Evolutionary conservation across 23 tunicate genomes (phyloP).

Genomic region (Clavelina lepadiformis): DNA sequence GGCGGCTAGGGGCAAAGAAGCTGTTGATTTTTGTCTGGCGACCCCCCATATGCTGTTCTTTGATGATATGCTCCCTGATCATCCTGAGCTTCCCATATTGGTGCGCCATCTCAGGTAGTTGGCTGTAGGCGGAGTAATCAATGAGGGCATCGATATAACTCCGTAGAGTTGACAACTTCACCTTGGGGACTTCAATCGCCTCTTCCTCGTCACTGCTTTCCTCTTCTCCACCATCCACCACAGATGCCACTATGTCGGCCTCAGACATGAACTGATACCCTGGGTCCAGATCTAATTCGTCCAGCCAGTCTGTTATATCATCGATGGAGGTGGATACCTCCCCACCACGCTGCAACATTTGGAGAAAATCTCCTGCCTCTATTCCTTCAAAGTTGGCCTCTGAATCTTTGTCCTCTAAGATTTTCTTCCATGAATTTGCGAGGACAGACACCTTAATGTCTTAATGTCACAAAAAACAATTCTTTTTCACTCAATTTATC

Average conservation of each 20-base stretch:
- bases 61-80: constrained; percentile 27
- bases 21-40: constrained; percentile 22
- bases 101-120: constrained; percentile 33
- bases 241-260: constrained; percentile 32
- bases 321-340: constrained; percentile 35
- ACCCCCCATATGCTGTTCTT: constrained; percentile 29
- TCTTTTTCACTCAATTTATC: too few species aligned
- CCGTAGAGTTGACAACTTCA: constrained; percentile 31
- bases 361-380: constrained; percentile 22
- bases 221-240: constrained; percentile 28
- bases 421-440: constrained; percentile 17
- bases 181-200: constrained; percentile 20
- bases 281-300: constrained; percentile 26
- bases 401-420: constrained; percentile 7
- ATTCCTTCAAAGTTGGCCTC: constrained; percentile 16
- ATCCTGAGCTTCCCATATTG: constrained; percentile 24
- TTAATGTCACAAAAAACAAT: too few species aligned
- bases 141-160: constrained; percentile 26
- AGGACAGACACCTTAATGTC: too few species aligned
- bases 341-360: constrained; percentile 31
- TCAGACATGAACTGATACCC: constrained; percentile 14
- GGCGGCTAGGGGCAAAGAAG: constrained; percentile 22
- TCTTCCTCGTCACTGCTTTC: constrained; percentile 33
- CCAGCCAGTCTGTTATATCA: constrained; percentile 24
- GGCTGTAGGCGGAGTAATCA: constrained; percentile 20